Evolutionary conservation across 1,140 invertebrate genomes (phyloP), one percentile per base, ranked within the genome.

Genomic region (Drosophila eugracilis): DNA sequence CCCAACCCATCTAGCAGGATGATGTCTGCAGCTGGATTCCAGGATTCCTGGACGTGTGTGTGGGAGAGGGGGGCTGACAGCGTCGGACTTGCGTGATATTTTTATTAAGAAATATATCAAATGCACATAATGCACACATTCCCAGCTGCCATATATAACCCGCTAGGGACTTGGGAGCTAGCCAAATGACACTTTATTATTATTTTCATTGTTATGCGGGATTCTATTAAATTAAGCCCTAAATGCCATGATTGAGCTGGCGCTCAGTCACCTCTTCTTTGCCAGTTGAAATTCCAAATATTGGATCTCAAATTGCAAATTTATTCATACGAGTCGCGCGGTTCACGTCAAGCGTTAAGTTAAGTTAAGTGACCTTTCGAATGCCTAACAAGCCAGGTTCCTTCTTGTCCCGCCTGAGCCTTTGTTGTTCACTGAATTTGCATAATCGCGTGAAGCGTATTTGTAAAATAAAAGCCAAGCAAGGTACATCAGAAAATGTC

Each of bases 381-480:
- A 73, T 42, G 42, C 69, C 70, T 53, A 65, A 41, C 57, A 74
- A 73, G 41, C 21, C 28, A 36, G 69, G 42, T 26, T 48, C 57
- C 55, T 59, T 5, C 55, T 59, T 5, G 12, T 22, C 2, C 24
- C 78, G 47, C 54, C 24, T 62, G 57, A 65, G 30, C 55, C 60
- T 62, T 65, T 65, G 60, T 65, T 65, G 57, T 65, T 72, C 53
- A 77, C 62, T 37, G 47, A 81, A 85, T 85, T 85, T 85, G 63
- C 81, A 85, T 85, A 85, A 85, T 85, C 81, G 81, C 81, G 81
- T 85, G 83, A 81, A 85, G 81, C 81, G 86, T 86, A 85, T 86
- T 85, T 85, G 81, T 80, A 81, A 86, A 86, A 81, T 86, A 88
- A 86, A 86, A 80, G 57, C 59, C 34, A 72, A 79, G 71, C 55